Percentiles rank a stretch among this genome's conserved stretches.
These are phyloP conservation scores for Drosophila punjabiensis DNA, from an alignment of 1,140 invertebrate genomes.

Conservation along the genomic window DNA sequence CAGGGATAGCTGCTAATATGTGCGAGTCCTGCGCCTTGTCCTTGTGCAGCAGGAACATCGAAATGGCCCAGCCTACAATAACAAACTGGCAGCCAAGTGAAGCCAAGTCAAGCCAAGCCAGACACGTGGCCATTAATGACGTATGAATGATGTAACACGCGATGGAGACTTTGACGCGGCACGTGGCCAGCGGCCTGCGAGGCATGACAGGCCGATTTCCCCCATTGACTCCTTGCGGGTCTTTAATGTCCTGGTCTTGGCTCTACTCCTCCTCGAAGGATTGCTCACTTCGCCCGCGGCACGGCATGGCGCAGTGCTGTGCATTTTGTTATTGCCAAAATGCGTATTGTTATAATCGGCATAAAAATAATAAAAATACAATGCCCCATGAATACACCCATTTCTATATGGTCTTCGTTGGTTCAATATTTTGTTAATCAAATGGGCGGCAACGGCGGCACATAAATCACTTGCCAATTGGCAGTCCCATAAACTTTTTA, in stretches of 20 bases:
- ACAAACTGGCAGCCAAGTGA: slow-evolving; percentile 49
- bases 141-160: slow-evolving; percentile 86
- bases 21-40: slow-evolving; percentile 36
- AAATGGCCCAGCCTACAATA: slow-evolving; percentile 75
- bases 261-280: slow-evolving; percentile 20
- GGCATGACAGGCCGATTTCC: slow-evolving; percentile 66
- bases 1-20: slow-evolving; percentile 64
- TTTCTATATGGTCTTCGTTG: slow-evolving; percentile 21
- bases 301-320: slow-evolving; percentile 19
- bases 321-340: slow-evolving; percentile 51
- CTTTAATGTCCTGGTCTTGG: slow-evolving; percentile 57
- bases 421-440: slow-evolving; percentile 66
- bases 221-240: slow-evolving; percentile 58
- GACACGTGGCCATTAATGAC: slow-evolving; percentile 85
- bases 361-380: slow-evolving; percentile 65
- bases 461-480: slow-evolving; percentile 65
- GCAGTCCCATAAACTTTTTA: slow-evolving; percentile 22
- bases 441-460: slow-evolving; percentile 60
- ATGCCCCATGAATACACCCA: slow-evolving; percentile 36
- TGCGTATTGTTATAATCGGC: slow-evolving; percentile 69
- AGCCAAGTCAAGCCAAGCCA: not conserved
- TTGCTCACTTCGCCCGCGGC: slow-evolving; percentile 73
- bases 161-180: slow-evolving; percentile 69
- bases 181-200: slow-evolving; percentile 73
- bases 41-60: slow-evolving; percentile 66